Conservation (phyloP, 2,797 vertebrate species). For the Acropternis orthonyx region DNA sequence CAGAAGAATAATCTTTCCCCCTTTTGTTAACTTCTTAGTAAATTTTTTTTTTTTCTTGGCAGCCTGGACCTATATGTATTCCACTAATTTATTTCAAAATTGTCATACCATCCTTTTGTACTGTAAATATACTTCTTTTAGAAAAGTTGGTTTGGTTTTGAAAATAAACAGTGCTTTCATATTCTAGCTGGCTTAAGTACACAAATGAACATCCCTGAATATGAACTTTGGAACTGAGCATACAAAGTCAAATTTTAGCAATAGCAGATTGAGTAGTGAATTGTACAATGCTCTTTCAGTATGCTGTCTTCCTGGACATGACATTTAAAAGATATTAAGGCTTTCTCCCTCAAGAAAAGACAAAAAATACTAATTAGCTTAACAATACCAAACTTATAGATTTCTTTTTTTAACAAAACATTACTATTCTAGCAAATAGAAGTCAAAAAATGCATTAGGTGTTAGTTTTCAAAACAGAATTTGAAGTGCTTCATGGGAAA, state of each 20-base stretch:
- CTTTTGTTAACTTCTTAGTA: neutral
- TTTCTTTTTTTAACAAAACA: neutral
- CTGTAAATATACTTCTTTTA: neutral
- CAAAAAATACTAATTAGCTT: neutral
- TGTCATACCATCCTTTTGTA: neutral
- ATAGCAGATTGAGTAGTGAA: neutral
- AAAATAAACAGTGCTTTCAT: neutral
- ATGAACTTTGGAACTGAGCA: neutral
- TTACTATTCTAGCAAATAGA: neutral
- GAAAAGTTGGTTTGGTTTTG: neutral
- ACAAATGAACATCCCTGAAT: neutral
- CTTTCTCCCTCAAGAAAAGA: neutral
- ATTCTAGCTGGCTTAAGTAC: accelerated
- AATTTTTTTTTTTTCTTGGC: neutral
- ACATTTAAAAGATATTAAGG: neutral
- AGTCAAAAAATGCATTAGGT: neutral
- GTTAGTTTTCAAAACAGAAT: neutral
- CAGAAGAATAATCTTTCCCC: neutral
- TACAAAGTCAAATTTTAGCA: neutral
- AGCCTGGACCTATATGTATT: neutral
- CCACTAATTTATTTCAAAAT: neutral
- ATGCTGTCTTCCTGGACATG: neutral
- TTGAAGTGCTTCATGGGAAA: neutral
- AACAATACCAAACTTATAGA: neutral
- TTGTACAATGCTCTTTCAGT: neutral